Evolutionary conservation across 2,113 vertebrate genomes (phyloP), one percentile per base, ranked within the genome.

Genomic region (Tupaia chinensis): DNA sequence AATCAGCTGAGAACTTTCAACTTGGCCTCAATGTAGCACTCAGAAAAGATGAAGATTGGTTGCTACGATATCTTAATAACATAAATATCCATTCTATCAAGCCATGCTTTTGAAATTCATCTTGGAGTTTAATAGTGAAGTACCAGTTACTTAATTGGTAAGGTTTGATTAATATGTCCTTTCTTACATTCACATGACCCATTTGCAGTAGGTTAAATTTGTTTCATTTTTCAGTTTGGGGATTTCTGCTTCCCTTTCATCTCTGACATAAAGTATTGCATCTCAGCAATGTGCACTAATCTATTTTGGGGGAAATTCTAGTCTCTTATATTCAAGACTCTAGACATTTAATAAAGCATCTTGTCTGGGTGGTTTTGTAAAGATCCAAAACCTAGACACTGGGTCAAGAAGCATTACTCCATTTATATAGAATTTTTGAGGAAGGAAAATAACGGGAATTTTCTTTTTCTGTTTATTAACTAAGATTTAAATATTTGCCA

Each of bases 1-100:
- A 96, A 97, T 97, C 91, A 97, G 84, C 34, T 15, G 44, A 94
- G 93, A 97, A 96, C 96, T 96, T 97, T 97, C 82, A 95, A 89
- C 93, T 94, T 93, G 94, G 94, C 91, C 95, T 97, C 93, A 87
- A 60, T 79, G 88, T 19, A 96, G 66, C 74, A 91, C 68, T 97
- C 91, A 65, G 93, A 94, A 86, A 77, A 91, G 85, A 95, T 97
- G 76, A 95, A 88, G 88, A 94, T 91, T 65, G 19, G 85, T 95
- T 97, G 74, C 95, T 87, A 91, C 9, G 70, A 80, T 84, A 91
- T 91, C 89, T 97, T 96, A 93, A 97, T 97, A 97, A 83, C 5
- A 0, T 95, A 97, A 97, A 95, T 96, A 95, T 94, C 88, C 88
- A 87, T 93, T 92, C 77, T 82, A 95, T 94, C 90, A 96, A 94